These are phyloP conservation scores for Campylomormyrus tamandua DNA, from an alignment of 2,113 vertebrate genomes.

Conservation along the genomic window DNA sequence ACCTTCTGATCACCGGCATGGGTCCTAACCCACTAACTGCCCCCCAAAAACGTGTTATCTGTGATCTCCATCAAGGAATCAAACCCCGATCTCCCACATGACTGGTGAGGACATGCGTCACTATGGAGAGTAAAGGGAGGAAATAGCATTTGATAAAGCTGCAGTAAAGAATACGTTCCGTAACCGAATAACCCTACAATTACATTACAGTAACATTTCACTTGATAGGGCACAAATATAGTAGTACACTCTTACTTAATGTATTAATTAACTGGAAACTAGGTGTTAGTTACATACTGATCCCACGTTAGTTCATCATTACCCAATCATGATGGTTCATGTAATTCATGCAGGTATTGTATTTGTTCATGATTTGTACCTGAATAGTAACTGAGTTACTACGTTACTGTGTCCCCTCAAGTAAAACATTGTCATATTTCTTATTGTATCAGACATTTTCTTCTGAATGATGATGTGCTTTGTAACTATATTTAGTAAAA, in stretches of 20 bases:
- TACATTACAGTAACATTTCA: not conserved
- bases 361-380: not conserved
- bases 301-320: not conserved
- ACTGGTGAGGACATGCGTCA: not conserved
- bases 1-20: not conserved
- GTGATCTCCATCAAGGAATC: not conserved
- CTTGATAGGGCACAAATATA: no score
- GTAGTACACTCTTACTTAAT: not conserved
- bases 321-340: not conserved
- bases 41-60: not conserved
- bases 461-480: not conserved
- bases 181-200: not conserved
- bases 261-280: not conserved
- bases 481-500: not conserved
- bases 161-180: not conserved
- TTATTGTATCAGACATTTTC: not conserved
- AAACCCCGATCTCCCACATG: not conserved
- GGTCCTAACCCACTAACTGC: not conserved
- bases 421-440: not conserved
- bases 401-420: not conserved
- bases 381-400: not conserved
- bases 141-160: not conserved
- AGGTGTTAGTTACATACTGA: not conserved
- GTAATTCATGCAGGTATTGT: not conserved
- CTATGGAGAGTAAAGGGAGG: not conserved